These are phyloP conservation scores for Drosophila neutralis DNA, from an alignment of 2,888 invertebrate species.

Conservation along the genomic window DNA sequence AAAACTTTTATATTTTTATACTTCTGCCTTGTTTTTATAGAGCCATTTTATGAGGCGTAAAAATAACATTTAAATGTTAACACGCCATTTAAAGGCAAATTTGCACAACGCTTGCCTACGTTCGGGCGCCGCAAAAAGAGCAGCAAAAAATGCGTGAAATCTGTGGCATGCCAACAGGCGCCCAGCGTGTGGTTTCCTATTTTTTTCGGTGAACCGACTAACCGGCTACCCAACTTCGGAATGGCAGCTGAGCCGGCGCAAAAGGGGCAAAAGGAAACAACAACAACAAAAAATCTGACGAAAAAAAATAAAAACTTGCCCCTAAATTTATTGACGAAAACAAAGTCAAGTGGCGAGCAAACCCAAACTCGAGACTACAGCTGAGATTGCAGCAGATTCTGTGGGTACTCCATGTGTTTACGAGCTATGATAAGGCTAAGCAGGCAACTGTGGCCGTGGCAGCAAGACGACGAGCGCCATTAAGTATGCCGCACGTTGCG, in stretches of 20 bases:
- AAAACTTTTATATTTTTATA: slow-evolving; percentile 38
- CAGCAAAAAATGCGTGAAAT: slow-evolving; percentile 34
- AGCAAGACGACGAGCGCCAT: slow-evolving; percentile 42
- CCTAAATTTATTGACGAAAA: slow-evolving; percentile 75
- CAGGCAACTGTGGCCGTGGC: slow-evolving; percentile 23
- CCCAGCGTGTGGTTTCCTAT: slow-evolving; percentile 62
- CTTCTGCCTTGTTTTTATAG: slow-evolving; percentile 51
- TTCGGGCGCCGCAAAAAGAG: slow-evolving; percentile 34
- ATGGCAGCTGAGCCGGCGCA: slow-evolving; percentile 46
- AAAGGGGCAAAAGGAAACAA: slow-evolving; percentile 12
- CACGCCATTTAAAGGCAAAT: slow-evolving; percentile 78
- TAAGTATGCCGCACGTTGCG: slow-evolving; percentile 70
- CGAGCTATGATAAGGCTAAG: slow-evolving; percentile 71
- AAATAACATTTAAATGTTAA: slow-evolving; percentile 79
- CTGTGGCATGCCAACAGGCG: slow-evolving; percentile 69
- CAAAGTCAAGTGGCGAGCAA: slow-evolving; percentile 69
- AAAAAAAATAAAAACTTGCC: slow-evolving; percentile 46
- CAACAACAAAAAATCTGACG: neutral
- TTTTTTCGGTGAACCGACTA: neutral
- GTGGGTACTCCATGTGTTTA: slow-evolving; percentile 67
- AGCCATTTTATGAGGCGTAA: slow-evolving; percentile 74
- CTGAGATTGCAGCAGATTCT: slow-evolving; percentile 55
- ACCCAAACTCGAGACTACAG: slow-evolving; percentile 33
- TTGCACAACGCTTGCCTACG: slow-evolving; percentile 55
- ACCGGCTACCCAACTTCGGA: slow-evolving; percentile 27